Base-by-base conservation (phyloP, 2,888 invertebrate genomes). In the Netelia melanura region DNA sequence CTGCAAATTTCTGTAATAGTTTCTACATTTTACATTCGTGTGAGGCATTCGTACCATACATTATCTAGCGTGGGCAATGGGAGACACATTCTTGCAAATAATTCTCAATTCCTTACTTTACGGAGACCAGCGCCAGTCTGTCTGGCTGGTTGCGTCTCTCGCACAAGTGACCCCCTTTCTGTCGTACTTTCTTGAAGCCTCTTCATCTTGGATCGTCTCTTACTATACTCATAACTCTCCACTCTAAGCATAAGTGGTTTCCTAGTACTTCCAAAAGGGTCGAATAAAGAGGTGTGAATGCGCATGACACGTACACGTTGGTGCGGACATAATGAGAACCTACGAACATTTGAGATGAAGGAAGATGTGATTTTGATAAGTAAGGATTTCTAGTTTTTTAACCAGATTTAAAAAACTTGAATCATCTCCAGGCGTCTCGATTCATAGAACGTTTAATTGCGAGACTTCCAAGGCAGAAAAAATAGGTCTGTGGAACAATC, bases 141-240 rank as follows among this genome's bases (percentile, higher is more conserved):
- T 38, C 3, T 38, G 6, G 38, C 6, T 38, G 38, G 38, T 38
- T 38, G 38, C 38, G 5, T 38, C 38, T 38, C 38, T 38, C 38
- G 6, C 38, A 38, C 38, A 38, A 38, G 38, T 38, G 38, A 38
- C 38, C 38, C 38, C 38, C 38, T 38, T 38, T 38, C 38, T 38
- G 6, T 6, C 38, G 5, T 38, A 38, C 6, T 38, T 6, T 6
- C 67, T n/a, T 44, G 44, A 30, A 38, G 10, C 44, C 62, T 44
- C 81, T 70, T 72, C 52, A 81, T 78, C 72, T 81, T 65, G 74
- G 30, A 84, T 80, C 74, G 64, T 67, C 74, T 78, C 81, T 74
- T 62, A 54, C 71, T 75, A 48, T 30, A 25, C 74, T 9, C 21
- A 17, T 17, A 17, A 43, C 43, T 70, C 44, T 25, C 56, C 65